phyloP scores from a whole-genome alignment of 1,140 invertebrate species.

The Solenopsis invicta region DNA sequence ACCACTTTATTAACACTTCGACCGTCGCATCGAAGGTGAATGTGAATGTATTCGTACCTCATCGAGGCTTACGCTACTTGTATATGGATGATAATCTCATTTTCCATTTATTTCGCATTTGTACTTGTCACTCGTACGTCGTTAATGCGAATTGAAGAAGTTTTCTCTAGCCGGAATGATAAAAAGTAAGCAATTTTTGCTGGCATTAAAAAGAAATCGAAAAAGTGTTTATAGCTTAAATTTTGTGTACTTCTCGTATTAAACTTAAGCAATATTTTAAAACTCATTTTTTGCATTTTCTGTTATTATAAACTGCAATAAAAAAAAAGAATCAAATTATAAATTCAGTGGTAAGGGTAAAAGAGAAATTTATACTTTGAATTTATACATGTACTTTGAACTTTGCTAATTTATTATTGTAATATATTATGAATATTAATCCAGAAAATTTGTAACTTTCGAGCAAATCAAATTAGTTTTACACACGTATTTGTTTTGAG shows the following conservation, averaged over 20 bases:
- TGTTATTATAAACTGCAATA: neutral
- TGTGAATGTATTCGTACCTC: neutral
- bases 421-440: too few species aligned
- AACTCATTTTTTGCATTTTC: neutral
- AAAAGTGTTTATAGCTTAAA: neutral
- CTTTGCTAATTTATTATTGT: too few species aligned
- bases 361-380: neutral
- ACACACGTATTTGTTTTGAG: neutral
- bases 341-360: neutral
- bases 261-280: neutral
- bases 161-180: neutral
- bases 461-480: neutral
- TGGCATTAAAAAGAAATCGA: neutral
- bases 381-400: too few species aligned
- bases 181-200: neutral
- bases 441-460: too few species aligned
- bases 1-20: conserved; percentile 66
- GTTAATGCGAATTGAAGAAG: neutral
- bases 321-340: neutral
- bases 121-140: neutral
- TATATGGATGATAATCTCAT: neutral
- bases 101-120: conserved; percentile 28
- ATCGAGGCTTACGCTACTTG: neutral
- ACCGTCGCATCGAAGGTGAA: neutral
- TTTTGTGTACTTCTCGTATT: neutral